Percentiles rank a stretch among this genome's conserved stretches.
Conservation (phyloP, 1,140 invertebrate genomes). For the Diorhabda carinulata region DNA sequence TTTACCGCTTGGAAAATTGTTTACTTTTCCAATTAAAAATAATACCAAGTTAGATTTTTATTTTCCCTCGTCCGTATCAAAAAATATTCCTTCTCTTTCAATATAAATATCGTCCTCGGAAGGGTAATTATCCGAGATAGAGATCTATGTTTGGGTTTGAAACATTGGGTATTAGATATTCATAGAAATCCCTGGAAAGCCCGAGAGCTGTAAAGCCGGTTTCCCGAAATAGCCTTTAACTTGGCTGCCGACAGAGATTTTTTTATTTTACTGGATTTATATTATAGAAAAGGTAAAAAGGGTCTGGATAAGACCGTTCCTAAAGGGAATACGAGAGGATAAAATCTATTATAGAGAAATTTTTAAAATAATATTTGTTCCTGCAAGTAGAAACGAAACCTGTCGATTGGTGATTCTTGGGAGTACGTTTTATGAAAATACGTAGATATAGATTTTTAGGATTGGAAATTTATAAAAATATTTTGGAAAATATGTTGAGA, state of each 20-base stretch:
- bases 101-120: slow-evolving; percentile 2
- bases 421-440: too few relatives aligned
- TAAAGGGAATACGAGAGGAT: neutral
- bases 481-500: too few relatives aligned
- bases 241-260: slow-evolving; percentile 1
- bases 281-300: neutral
- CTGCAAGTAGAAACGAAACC: too few relatives aligned
- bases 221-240: neutral
- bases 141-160: neutral
- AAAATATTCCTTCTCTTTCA: neutral
- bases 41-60: too few relatives aligned
- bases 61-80: too few relatives aligned
- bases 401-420: too few relatives aligned
- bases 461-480: too few relatives aligned
- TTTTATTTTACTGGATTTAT: neutral
- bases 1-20: too few relatives aligned
- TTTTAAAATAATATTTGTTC: neutral
- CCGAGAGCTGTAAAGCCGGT: neutral
- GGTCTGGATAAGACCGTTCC: neutral
- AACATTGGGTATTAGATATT: neutral
- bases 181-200: slow-evolving; percentile 1
- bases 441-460: too few relatives aligned
- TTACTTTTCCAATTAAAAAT: too few relatives aligned
- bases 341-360: neutral
- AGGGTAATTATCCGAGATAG: slow-evolving; percentile 1